phyloP scores from a whole-genome alignment of 2,797 vertebrate species.

The Lindbergichthys nudifrons region DNA sequence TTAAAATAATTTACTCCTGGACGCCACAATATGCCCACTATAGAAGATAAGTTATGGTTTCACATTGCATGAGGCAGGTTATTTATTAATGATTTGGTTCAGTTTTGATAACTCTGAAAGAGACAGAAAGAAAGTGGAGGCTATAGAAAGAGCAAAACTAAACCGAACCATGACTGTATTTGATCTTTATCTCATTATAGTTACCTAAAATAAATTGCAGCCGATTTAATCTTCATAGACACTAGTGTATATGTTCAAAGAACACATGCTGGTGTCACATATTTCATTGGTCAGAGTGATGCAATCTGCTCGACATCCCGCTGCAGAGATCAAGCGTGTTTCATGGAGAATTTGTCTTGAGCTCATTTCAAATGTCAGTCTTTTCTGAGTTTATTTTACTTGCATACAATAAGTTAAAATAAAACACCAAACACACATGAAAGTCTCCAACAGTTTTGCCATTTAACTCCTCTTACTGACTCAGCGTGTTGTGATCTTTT shows the following conservation, averaged over 20 bases:
- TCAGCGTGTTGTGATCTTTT: constrained; percentile 47
- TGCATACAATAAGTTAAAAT: constrained; percentile 29
- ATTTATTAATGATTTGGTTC: constrained; percentile 7
- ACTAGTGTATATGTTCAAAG: not conserved
- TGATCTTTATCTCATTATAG: not conserved
- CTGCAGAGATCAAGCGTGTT: constrained; percentile 4
- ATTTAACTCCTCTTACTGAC: constrained; percentile 46
- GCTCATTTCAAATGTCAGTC: constrained; percentile 2
- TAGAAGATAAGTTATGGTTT: not conserved
- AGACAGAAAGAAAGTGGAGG: not conserved
- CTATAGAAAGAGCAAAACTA: not conserved
- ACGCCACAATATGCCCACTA: not conserved
- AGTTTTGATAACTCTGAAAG: not conserved
- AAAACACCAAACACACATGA: constrained; percentile 17
- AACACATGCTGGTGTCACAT: not conserved
- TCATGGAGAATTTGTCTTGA: constrained; percentile 12
- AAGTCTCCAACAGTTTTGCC: constrained; percentile 53
- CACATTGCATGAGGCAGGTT: not conserved
- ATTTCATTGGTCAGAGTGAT: not conserved
- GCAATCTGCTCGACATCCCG: not conserved
- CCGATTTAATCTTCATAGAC: not conserved
- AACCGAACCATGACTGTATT: not conserved
- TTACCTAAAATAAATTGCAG: not conserved
- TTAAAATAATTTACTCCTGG: not conserved
- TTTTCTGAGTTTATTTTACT: constrained; percentile 11